Evolutionary conservation across 2,113 vertebrate genomes (phyloP).

Genomic region (Anas platyrhynchos): DNA sequence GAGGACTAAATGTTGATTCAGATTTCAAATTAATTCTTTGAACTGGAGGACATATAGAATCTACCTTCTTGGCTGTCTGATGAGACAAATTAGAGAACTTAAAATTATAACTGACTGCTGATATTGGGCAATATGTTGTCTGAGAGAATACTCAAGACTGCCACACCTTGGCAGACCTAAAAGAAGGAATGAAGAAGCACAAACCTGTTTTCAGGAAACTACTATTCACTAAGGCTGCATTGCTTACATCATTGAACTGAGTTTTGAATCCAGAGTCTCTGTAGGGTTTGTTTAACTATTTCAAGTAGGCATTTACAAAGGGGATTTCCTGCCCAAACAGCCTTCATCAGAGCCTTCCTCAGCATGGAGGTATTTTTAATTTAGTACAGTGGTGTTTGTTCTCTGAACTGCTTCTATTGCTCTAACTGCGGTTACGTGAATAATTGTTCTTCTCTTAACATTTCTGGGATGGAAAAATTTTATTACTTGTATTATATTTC

Average conservation of each 20-base stretch:
- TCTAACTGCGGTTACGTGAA: not conserved
- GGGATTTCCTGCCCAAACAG: not conserved
- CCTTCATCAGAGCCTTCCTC: not conserved
- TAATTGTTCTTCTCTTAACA: not conserved
- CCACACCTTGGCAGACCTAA: not conserved
- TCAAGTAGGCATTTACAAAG: not conserved
- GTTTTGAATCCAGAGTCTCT: not conserved
- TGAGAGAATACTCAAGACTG: not conserved
- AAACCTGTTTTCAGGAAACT: not conserved
- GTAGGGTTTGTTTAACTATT: not conserved
- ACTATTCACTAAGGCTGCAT: not conserved
- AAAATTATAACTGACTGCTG: not conserved
- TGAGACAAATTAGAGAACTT: not conserved
- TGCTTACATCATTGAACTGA: not conserved
- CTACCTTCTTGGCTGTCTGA: not conserved
- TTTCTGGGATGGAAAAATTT: not conserved
- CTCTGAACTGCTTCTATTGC: not conserved
- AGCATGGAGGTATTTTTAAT: not conserved
- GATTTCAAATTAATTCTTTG: not conserved
- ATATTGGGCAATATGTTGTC: not conserved
- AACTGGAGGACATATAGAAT: not conserved
- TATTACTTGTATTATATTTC: not conserved
- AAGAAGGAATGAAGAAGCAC: not conserved
- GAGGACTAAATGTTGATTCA: not conserved
- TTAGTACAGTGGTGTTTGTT: accelerated